Evolutionary conservation across 2,797 vertebrate species (phyloP).

Genomic region (Betta splendens): DNA sequence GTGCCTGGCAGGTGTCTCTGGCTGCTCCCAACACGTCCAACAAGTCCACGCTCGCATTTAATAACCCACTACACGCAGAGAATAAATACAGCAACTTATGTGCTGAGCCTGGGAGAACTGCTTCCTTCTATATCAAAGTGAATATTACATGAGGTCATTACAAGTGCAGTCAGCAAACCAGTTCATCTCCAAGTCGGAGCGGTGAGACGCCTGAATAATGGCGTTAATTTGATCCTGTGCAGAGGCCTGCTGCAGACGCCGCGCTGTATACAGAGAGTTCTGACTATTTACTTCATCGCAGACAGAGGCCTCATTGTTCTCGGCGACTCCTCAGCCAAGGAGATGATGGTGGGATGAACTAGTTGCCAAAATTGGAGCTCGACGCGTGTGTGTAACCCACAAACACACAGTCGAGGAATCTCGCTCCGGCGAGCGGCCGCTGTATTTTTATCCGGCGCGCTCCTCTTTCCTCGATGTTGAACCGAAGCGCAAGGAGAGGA

Average conservation of each 20-base stretch:
- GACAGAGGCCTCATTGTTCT: conserved; percentile 70
- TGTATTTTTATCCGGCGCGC: conserved; percentile 43
- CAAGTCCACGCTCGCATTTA: conserved; percentile 45
- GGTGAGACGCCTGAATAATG: conserved; percentile 45
- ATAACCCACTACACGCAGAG: conserved; percentile 28
- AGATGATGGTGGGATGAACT: conserved; percentile 56
- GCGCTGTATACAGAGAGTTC: conserved; percentile 37
- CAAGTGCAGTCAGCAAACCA: conserved; percentile 68
- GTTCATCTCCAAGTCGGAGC: conserved; percentile 48
- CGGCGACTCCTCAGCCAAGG: conserved; percentile 54
- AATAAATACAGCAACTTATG: conserved; percentile 46
- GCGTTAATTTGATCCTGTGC: conserved; percentile 45
- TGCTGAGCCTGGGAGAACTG: conserved; percentile 60
- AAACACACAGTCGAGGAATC: conserved; percentile 65
- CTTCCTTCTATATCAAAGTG: conserved; percentile 59
- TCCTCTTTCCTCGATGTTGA: conserved; percentile 13
- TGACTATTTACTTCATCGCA: conserved; percentile 51
- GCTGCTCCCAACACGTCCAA: conserved; percentile 20
- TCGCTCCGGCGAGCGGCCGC: conserved; percentile 34
- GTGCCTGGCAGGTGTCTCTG: conserved; percentile 27
- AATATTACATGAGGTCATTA: conserved; percentile 71
- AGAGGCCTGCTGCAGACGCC: conserved; percentile 37
- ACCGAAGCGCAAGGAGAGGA: conserved; percentile 2
- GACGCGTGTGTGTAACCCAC: conserved; percentile 42
- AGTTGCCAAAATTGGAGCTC: conserved; percentile 57